Percentiles rank a stretch among this genome's conserved stretches.
Evolutionary conservation across 2,888 invertebrate genomes (phyloP).

Genomic region (Lepetodrilus schrolli): DNA sequence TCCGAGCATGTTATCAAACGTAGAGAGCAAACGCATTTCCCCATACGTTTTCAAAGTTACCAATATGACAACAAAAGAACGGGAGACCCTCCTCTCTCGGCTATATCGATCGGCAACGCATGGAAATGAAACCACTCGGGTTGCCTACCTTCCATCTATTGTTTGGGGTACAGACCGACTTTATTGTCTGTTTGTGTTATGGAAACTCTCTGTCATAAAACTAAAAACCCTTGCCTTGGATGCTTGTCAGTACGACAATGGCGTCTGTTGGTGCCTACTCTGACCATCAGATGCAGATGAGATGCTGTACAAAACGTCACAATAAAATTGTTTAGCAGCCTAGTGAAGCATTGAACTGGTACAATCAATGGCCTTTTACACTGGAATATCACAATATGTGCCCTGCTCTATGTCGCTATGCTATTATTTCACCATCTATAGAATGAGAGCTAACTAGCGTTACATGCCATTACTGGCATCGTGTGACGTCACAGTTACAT

Average conservation of each 20-base stretch:
- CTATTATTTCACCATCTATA: neutral
- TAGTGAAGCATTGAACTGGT: neutral
- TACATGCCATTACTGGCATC: neutral
- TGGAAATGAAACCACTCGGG: neutral
- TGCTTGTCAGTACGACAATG: neutral
- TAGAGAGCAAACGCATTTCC: conserved; percentile 5
- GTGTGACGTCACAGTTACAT: neutral
- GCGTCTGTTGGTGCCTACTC: neutral
- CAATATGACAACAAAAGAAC: conserved; percentile 15
- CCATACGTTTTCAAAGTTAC: conserved; percentile 15
- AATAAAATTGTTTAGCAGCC: conserved; percentile 19
- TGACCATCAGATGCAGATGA: too few species aligned
- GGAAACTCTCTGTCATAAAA: conserved; percentile 8
- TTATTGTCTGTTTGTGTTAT: conserved; percentile 25
- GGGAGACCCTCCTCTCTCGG: neutral
- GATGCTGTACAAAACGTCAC: conserved; percentile 17
- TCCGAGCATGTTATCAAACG: neutral
- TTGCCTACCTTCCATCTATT: neutral
- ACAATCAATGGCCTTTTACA: neutral
- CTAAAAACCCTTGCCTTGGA: neutral
- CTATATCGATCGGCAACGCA: neutral
- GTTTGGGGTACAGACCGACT: conserved; percentile 18
- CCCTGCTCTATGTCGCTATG: neutral
- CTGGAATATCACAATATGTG: neutral
- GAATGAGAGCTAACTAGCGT: conserved; percentile 9